phyloP scores from a whole-genome alignment of 2,113 vertebrate genomes.

The Speoplatyrhinus poulsoni region DNA sequence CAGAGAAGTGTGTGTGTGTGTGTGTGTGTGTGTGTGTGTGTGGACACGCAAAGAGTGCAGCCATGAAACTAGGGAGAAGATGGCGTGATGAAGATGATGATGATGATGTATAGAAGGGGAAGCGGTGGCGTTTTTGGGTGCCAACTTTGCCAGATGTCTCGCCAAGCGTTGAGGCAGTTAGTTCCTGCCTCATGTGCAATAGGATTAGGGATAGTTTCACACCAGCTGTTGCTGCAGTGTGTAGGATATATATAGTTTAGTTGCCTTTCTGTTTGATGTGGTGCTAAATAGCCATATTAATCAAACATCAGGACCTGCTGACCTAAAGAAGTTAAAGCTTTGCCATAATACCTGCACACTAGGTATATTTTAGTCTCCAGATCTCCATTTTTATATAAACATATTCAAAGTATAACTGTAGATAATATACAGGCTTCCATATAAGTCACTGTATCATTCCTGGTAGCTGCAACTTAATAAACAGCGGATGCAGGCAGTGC shows the following conservation, averaged over 20 bases:
- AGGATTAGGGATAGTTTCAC: constrained; percentile 48
- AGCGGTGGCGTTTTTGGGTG: constrained; percentile 38
- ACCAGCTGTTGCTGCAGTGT: constrained; percentile 54
- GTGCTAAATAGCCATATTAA: constrained; percentile 60
- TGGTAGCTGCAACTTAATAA: neutral
- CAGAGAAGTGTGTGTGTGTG: constrained; percentile 42
- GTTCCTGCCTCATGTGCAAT: constrained; percentile 53
- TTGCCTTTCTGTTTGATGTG: constrained; percentile 57
- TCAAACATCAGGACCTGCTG: constrained; percentile 70
- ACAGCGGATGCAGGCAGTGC: neutral
- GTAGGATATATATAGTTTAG: constrained; percentile 29
- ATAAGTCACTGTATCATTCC: neutral
- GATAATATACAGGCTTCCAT: neutral
- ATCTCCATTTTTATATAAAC: constrained; percentile 39
- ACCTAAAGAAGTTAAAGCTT: constrained; percentile 48
- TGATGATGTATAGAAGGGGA: constrained; percentile 46
- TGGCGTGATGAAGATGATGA: constrained; percentile 56
- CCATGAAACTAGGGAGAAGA: constrained; percentile 39
- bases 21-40: neutral
- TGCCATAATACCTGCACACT: constrained; percentile 17
- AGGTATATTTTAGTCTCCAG: constrained; percentile 16
- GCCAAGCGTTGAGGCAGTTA: constrained; percentile 42
- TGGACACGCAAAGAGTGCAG: constrained; percentile 37
- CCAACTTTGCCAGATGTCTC: constrained; percentile 47
- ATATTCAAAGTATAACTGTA: neutral